Base-by-base conservation (phyloP, 1,140 invertebrate species). In the Ceratitis capitata region DNA sequence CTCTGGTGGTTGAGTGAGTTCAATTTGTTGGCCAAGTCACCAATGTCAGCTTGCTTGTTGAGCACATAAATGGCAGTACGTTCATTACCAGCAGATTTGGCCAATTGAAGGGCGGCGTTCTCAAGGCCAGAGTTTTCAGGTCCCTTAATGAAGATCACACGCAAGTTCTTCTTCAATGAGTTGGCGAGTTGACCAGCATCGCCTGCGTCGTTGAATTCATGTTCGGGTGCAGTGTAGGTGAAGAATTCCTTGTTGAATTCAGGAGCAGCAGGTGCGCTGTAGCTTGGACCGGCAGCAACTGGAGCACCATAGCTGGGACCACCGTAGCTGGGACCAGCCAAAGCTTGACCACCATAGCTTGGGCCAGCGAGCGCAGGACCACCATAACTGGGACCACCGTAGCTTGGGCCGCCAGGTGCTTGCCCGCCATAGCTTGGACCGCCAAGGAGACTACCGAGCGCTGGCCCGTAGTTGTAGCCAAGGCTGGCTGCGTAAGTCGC, bases 101-200 rank as follows among this genome's bases (percentile, higher is more conserved):
- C 89, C 42, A 90, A 85, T 58, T 89, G 88, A 49, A 89, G 78
- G 23, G 89, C 89, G 26, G 89, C 89, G 85, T 89, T 87, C 83
- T 89, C 88, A 84, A 90, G 56, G 6, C 88, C 89, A 85, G 86
- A 86, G 87, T 89, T 89, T 86, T 90, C 89, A 83, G 89, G 89
- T 86, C 88, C 89, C 87, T 90, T 90, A 83, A 90, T 89, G 87
- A 90, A 89, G 84, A 90, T 87, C 14, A 90, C 89, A 6, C 89
- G 89, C 19, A 90, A 86, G 35, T 78, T 88, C 83, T 89, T 88
- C 86, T 90, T 90, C 9, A 89, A 10, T 0, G 88, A 86, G 39
- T 86, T 84, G 9, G 85, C 19, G 9, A 88, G 84, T 10, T 86
- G 86, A 53, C 88, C 86, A 12, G 86, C 53, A 51, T 78, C 83